Evolutionary conservation across 1,140 invertebrate species (phyloP).

Genomic region (Asbolus verrucosus): DNA sequence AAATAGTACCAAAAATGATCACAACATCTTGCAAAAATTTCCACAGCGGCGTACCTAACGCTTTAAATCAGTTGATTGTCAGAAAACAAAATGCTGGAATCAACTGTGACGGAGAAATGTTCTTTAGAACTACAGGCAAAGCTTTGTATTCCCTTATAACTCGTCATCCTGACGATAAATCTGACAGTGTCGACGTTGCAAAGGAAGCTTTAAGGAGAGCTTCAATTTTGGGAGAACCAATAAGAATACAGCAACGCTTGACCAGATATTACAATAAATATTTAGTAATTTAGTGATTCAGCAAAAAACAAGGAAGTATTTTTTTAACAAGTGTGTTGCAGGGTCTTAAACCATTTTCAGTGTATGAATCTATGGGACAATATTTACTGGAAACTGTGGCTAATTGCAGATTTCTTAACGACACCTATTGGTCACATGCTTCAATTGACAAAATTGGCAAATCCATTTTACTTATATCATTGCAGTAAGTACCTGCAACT

Average conservation of each 20-base stretch:
- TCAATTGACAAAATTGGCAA: constrained; percentile 65
- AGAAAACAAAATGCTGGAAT: constrained; percentile 66
- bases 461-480: constrained; percentile 67
- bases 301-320: too few species aligned
- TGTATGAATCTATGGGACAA: constrained; percentile 63
- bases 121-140: constrained; percentile 76
- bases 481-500: constrained; percentile 65
- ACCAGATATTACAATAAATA: constrained; percentile 78
- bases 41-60: constrained; percentile 60
- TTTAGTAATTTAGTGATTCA: constrained; percentile 73
- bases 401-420: constrained; percentile 58
- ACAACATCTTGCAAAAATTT: constrained; percentile 59
- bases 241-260: constrained; percentile 74
- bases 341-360: constrained; percentile 61
- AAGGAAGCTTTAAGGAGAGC: constrained; percentile 77
- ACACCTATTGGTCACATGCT: constrained; percentile 63
- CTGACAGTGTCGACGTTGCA: constrained; percentile 75
- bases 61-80: constrained; percentile 61
- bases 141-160: constrained; percentile 69
- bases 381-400: constrained; percentile 60
- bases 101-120: constrained; percentile 77
- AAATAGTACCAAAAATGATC: constrained; percentile 58
- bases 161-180: constrained; percentile 71
- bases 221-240: constrained; percentile 76
- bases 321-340: constrained; percentile 36